Conservation (phyloP, 1,140 invertebrate species). For the Neotoxoptera formosana region DNA sequence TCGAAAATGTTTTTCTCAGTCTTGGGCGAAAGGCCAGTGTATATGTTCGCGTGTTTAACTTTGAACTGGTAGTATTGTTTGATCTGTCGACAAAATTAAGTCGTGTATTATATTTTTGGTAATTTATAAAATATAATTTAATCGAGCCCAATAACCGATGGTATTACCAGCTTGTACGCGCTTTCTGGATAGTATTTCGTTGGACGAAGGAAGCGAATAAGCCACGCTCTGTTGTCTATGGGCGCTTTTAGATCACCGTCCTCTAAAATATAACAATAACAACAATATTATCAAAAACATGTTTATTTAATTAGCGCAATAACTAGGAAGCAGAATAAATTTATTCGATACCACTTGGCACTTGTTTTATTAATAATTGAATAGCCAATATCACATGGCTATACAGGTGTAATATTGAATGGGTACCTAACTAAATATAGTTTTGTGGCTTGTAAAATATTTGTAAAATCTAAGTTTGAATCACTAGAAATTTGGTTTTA, state of each 20-base stretch:
- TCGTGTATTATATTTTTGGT: neutral
- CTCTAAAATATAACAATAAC: slow-evolving; percentile 66
- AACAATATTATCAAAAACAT: neutral
- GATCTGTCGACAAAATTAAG: slow-evolving; percentile 66
- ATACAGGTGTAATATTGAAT: neutral
- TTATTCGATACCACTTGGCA: neutral
- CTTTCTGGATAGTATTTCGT: slow-evolving; percentile 84
- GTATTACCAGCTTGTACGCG: slow-evolving; percentile 72
- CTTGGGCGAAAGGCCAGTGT: slow-evolving; percentile 74
- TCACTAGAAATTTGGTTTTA: too few species aligned
- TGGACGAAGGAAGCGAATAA: slow-evolving; percentile 78
- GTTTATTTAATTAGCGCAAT: neutral
- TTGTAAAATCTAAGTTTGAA: too few species aligned
- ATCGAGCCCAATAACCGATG: neutral
- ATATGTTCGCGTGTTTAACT: slow-evolving; percentile 76
- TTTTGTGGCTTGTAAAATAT: too few species aligned
- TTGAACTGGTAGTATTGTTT: slow-evolving; percentile 83
- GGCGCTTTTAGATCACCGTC: slow-evolving; percentile 76
- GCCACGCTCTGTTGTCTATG: slow-evolving; percentile 75
- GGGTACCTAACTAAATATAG: too few species aligned
- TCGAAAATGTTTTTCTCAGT: slow-evolving; percentile 78
- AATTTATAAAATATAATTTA: neutral
- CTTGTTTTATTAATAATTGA: neutral
- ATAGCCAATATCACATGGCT: neutral
- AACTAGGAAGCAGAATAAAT: neutral